Evolutionary conservation across 2,113 vertebrate species (phyloP).

Genomic region (Neodon shergylaensis): DNA sequence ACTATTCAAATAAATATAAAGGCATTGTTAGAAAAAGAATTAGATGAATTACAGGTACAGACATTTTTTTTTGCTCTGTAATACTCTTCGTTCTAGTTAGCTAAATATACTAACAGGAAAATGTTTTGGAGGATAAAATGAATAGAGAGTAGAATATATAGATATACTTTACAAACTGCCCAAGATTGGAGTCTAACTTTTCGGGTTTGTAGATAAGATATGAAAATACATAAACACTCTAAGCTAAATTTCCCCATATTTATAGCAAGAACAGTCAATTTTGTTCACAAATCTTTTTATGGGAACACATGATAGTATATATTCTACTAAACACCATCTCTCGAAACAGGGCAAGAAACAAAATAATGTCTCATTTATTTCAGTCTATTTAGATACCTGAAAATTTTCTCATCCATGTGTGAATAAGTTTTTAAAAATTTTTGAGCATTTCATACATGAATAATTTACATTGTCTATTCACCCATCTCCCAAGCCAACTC

Average conservation of each 20-base stretch:
- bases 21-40: conserved; percentile 56
- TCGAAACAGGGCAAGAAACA: neutral
- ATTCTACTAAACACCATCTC: neutral
- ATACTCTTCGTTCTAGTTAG: conserved; percentile 9
- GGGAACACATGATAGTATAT: neutral
- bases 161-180: neutral
- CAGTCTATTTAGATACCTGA: neutral
- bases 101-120: neutral
- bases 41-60: conserved; percentile 30
- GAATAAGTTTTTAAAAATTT: neutral
- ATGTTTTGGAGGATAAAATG: neutral
- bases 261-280: neutral
- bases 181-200: rapidly evolving
- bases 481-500: neutral
- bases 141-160: neutral
- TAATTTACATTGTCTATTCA: neutral
- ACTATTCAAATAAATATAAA: conserved; percentile 45
- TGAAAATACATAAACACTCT: neutral
- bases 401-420: neutral
- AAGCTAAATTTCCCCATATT: neutral
- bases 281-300: neutral
- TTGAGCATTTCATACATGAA: neutral
- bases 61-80: neutral
- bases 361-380: neutral
- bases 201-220: neutral